These are phyloP conservation scores for Cheilinus undulatus DNA, from an alignment of 2,113 vertebrate genomes.

Conservation along the genomic window DNA sequence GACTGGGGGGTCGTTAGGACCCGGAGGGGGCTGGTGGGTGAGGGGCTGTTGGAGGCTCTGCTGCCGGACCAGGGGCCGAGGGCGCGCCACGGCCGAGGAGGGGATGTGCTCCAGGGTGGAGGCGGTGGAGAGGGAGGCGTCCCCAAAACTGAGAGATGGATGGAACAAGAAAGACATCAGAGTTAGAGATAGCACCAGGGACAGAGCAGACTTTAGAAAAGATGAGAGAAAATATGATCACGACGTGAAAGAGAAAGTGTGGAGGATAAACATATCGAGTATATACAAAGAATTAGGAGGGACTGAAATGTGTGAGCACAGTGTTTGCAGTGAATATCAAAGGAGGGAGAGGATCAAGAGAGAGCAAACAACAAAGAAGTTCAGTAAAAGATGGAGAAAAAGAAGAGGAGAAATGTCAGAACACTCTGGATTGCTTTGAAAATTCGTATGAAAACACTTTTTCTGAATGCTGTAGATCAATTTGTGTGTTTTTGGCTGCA, in stretches of 20 bases:
- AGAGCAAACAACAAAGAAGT: conserved; percentile 18
- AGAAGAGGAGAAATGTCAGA: conserved; percentile 21
- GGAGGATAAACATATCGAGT: conserved; percentile 34
- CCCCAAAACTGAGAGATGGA: conserved; percentile 90
- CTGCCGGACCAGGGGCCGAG: conserved; percentile 95
- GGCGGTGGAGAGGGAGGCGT: conserved; percentile 94
- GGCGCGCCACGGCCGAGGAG: conserved; percentile 91
- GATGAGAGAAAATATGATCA: conserved; percentile 22
- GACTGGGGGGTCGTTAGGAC: conserved; percentile 93
- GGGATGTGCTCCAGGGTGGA: conserved; percentile 99
- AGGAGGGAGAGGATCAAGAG: conserved; percentile 29
- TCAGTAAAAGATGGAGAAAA: conserved; percentile 5
- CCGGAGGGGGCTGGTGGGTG: conserved; percentile 92
- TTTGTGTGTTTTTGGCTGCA: conserved; percentile 12
- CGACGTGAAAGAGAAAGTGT: conserved; percentile 25
- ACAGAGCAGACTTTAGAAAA: conserved; percentile 67
- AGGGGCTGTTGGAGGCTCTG: conserved; percentile 98
- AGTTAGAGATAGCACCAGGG: conserved; percentile 57
- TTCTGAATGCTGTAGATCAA: conserved; percentile 12
- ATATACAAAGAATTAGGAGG: conserved; percentile 24
- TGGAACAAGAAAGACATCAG: conserved; percentile 49
- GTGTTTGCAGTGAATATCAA: conserved; percentile 31
- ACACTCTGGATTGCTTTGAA: conserved; percentile 22
- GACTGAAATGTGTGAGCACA: conserved; percentile 32
- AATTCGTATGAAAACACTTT: conserved; percentile 22